Conservation (phyloP, 92 coral and sea anemone species). For the Epizoanthus stellaris region DNA sequence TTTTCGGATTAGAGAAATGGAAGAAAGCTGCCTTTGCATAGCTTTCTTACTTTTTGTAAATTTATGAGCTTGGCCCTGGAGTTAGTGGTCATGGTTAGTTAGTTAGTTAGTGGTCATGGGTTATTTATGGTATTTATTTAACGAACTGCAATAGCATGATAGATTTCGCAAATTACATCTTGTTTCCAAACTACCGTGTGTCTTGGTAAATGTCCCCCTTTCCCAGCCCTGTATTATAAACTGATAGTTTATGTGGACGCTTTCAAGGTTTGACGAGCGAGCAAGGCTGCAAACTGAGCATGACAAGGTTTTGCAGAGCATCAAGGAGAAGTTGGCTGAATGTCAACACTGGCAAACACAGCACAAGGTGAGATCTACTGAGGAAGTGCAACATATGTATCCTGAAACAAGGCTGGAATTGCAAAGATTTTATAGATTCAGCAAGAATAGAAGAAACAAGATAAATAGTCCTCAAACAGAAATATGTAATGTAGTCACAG, state of each 20-base stretch:
- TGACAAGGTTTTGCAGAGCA: constrained; percentile 79
- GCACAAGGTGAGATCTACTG: constrained; percentile 76
- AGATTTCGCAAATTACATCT: too few species aligned
- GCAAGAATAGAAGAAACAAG: neutral
- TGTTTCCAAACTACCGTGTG: neutral
- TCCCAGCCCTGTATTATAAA: neutral
- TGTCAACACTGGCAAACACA: constrained; percentile 96
- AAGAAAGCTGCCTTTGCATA: too few species aligned
- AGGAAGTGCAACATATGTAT: neutral
- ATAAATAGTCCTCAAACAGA: neutral
- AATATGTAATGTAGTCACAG: neutral
- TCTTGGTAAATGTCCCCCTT: neutral
- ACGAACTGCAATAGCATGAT: neutral
- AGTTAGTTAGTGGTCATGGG: neutral
- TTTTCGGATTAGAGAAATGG: too few species aligned
- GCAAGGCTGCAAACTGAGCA: constrained; percentile 74
- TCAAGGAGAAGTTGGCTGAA: constrained; percentile 84
- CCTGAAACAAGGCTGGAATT: too few species aligned
- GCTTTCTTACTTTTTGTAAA: too few species aligned
- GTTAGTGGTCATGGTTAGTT: too few species aligned
- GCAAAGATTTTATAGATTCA: neutral
- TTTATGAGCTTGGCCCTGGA: neutral
- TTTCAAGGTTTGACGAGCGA: constrained; percentile 89
- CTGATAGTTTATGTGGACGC: neutral
- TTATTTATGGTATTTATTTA: neutral